Conservation (phyloP, 2,797 vertebrate genomes). For the Sus cebifrons region DNA sequence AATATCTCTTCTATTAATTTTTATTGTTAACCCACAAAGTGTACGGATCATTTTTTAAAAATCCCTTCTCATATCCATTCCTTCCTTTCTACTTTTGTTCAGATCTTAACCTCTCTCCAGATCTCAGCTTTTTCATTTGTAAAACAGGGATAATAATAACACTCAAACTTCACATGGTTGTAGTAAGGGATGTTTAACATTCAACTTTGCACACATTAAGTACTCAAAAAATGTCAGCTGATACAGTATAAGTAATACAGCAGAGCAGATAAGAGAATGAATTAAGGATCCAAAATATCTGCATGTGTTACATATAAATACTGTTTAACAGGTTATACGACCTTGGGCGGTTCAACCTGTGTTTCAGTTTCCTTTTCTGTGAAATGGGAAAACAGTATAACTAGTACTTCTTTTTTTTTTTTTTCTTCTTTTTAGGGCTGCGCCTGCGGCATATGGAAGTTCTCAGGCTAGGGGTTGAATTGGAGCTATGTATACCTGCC, state of each 20-base stretch:
- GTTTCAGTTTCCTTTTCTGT: background rate
- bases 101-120: background rate
- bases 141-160: background rate
- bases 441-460: too few relatives aligned
- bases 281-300: conserved; percentile 53
- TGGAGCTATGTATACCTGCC: too few relatives aligned
- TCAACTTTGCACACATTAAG: background rate
- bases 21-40: conserved; percentile 27
- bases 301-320: background rate
- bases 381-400: conserved; percentile 18
- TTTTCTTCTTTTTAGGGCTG: too few relatives aligned
- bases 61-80: background rate
- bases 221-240: conserved; percentile 28
- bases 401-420: background rate
- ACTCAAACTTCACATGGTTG: background rate
- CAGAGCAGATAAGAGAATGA: background rate
- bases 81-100: conserved; percentile 35
- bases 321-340: background rate
- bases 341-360: background rate
- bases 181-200: conserved; percentile 29
- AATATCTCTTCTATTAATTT: conserved; percentile 45
- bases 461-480: too few relatives aligned
- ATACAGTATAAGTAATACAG: conserved; percentile 13
- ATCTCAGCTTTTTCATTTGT: conserved; percentile 48
- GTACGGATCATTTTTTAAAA: background rate